Evolutionary conservation across 1,140 invertebrate species (phyloP), one percentile per base, ranked within the genome.

Genomic region (Trichonephila clavata): DNA sequence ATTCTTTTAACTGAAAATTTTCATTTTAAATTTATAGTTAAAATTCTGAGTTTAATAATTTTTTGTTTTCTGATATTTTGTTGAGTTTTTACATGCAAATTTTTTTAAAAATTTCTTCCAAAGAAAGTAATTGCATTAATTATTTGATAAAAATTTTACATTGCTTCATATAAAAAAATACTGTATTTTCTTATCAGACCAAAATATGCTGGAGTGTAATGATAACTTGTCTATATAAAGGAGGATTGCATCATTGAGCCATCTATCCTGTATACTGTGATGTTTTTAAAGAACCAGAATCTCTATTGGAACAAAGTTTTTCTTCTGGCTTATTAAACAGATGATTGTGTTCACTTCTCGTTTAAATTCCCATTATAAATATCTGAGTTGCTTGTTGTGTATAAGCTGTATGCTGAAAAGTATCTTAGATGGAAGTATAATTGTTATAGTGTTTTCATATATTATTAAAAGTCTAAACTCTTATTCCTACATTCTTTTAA

Each of bases 251-350:
- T 60, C 88, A 90, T 60, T 65, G 32, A 90, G 65, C 88, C 68
- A 71, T 90, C 88, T 90, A 71, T 90, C 88, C 88, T 90, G 71
- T 39, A 90, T 60, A 90, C 88, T 90, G 88, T 90, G 88, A 90
- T 90, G 88, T 90, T 90, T 90, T 90, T 90, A 80, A 90, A 59
- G 39, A 27, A 27, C 21, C 43, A 27, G n/a, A 60, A 80, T n/a
- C 65, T 68, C 71, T 59, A 80, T 80, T 89, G 43, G 88, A 90
- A 90, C 88, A 90, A 90, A 90, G 71, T 90, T 77, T 90, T 59
- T 68, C 88, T 90, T 90, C 71, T 43, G 60, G 65, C 61, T 71
- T 88, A 18, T 88, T 68, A 68, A 90, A 43, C 59, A 80, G 43
- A 60, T 39, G 32, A 90, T 71, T 90, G 50, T 59, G 65, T 90